Evolutionary conservation across 1,140 invertebrate genomes (phyloP).

Genomic region (Triops longicaudatus): DNA sequence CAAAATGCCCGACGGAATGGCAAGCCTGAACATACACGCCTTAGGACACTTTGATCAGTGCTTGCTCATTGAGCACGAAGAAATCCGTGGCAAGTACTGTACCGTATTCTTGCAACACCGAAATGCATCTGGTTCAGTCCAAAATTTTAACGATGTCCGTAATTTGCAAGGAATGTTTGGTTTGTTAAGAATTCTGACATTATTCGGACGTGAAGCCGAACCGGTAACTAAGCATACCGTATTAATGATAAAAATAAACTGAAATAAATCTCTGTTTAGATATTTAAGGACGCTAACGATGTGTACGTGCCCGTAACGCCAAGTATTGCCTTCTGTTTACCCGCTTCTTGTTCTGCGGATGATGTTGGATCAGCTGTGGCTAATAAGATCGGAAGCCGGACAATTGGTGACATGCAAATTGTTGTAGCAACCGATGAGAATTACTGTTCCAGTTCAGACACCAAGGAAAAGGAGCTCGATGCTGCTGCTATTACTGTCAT

Average conservation of each 20-base stretch:
- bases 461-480: constrained; percentile 15
- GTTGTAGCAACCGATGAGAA: neutral
- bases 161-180: neutral
- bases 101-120: constrained; percentile 18
- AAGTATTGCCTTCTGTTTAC: constrained; percentile 18
- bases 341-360: constrained; percentile 19
- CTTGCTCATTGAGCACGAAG: neutral
- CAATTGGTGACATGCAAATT: neutral
- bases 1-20: neutral
- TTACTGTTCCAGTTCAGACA: constrained; percentile 13
- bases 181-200: neutral
- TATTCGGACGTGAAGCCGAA: neutral
- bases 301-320: neutral
- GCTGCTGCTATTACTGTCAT: constrained; percentile 22
- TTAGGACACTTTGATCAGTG: constrained; percentile 20
- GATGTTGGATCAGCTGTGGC: constrained; percentile 19
- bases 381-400: neutral
- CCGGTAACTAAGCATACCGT: neutral
- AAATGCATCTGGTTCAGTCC: neutral
- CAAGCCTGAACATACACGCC: neutral
- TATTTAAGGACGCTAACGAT: neutral
- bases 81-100: constrained; percentile 19
- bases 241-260: neutral
- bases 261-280: neutral
- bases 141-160: neutral